phyloP scores from a whole-genome alignment of 2,888 invertebrate genomes.

The Globia sparganii region DNA sequence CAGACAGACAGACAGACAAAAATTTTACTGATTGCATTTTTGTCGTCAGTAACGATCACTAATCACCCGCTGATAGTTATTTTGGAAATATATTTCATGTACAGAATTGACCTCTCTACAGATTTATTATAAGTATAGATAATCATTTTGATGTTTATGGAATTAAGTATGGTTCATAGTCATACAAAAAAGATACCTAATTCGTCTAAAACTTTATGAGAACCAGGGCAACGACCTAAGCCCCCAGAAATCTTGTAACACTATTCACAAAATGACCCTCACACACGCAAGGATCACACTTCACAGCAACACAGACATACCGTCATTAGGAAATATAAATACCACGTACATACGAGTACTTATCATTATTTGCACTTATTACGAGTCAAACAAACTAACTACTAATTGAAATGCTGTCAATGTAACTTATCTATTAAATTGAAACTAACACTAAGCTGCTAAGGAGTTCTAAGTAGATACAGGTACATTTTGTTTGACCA shows the following conservation, averaged over 20 bases:
- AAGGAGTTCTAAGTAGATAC: neutral
- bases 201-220: neutral
- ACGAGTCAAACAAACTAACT: slow-evolving; percentile 14
- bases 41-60: too few species aligned
- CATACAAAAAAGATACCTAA: neutral
- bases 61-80: too few species aligned
- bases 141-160: too few species aligned
- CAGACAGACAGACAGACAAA: too few species aligned
- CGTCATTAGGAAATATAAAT: slow-evolving; percentile 7
- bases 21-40: too few species aligned
- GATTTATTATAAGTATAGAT: too few species aligned
- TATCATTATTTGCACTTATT: slow-evolving; percentile 23
- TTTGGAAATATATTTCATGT: too few species aligned
- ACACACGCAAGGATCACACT: neutral
- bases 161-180: neutral
- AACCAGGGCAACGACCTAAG: neutral
- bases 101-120: too few species aligned
- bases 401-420: slow-evolving; percentile 37
- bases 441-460: too few species aligned
- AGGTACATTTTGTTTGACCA: neutral
- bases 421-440: slow-evolving; percentile 4
- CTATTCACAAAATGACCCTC: neutral
- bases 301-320: neutral
- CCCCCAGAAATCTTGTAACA: neutral
- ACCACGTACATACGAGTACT: neutral